Conservation (phyloP, 2,797 vertebrate species). For the Onychomys leucogaster region DNA sequence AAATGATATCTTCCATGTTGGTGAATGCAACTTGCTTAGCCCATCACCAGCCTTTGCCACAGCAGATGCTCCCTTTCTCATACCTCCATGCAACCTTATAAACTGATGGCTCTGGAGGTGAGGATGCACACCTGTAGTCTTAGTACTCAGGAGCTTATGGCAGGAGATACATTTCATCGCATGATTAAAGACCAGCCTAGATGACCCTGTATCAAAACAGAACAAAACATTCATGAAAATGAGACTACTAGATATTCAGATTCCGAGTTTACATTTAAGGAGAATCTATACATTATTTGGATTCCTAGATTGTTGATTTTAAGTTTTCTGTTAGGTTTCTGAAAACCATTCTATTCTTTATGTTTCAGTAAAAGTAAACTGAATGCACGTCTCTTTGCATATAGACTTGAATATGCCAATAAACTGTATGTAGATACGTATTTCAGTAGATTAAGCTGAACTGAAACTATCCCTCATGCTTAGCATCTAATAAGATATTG, state of each 20-base stretch:
- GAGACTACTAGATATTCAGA: slow-evolving; percentile 51
- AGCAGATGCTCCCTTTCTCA: neutral
- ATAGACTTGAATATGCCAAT: slow-evolving; percentile 48
- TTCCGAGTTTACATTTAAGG: slow-evolving; percentile 60
- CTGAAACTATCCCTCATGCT: slow-evolving; percentile 81
- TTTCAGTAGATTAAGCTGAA: slow-evolving; percentile 81
- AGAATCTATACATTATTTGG: slow-evolving; percentile 16
- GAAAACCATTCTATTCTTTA: slow-evolving; percentile 54
- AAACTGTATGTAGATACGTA: slow-evolving; percentile 65
- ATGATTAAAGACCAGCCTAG: neutral
- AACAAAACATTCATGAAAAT: slow-evolving; percentile 41
- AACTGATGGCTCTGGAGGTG: neutral
- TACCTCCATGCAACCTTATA: neutral
- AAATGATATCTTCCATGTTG: neutral
- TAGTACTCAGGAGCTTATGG: neutral
- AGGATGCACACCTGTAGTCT: neutral
- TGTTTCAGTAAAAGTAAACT: slow-evolving; percentile 67
- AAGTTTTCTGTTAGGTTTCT: slow-evolving; percentile 62
- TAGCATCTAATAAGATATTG: slow-evolving; percentile 85
- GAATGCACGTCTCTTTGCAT: slow-evolving; percentile 61
- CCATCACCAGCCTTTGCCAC: neutral
- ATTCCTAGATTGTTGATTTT: slow-evolving; percentile 62
- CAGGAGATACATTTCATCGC: neutral
- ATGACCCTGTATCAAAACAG: neutral
- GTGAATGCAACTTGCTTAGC: neutral